Conservation (phyloP, 2,113 vertebrate genomes). For the Hyaena hyaena region DNA sequence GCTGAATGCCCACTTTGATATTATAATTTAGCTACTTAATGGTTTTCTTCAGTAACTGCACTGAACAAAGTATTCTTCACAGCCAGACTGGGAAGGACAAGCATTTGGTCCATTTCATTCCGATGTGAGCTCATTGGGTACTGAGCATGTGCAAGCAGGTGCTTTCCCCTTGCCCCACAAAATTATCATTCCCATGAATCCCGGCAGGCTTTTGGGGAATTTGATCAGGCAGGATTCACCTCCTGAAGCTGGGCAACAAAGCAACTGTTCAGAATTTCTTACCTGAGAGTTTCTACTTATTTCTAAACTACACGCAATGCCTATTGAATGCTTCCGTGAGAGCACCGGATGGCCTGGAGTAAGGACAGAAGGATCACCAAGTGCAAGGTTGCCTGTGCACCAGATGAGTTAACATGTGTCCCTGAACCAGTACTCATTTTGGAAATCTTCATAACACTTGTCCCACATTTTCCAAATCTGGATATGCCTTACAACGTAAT, state of each 20-base stretch:
- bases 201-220: neutral
- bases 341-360: neutral
- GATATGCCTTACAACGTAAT: accelerated
- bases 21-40: neutral
- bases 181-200: neutral
- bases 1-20: neutral
- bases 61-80: neutral
- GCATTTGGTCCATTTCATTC: neutral
- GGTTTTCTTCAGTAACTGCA: neutral
- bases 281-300: neutral
- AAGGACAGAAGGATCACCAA: neutral
- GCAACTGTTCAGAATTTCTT: neutral
- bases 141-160: neutral
- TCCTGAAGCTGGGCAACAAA: neutral
- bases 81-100: neutral
- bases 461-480: neutral
- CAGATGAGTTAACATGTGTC: neutral
- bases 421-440: neutral
- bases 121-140: neutral
- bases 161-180: neutral
- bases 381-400: accelerated
- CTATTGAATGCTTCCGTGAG: neutral
- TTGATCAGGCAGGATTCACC: neutral
- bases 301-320: neutral
- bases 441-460: neutral